Evolutionary conservation across 2,113 vertebrate genomes (phyloP).

Genomic region (Clarias macrocephalus): DNA sequence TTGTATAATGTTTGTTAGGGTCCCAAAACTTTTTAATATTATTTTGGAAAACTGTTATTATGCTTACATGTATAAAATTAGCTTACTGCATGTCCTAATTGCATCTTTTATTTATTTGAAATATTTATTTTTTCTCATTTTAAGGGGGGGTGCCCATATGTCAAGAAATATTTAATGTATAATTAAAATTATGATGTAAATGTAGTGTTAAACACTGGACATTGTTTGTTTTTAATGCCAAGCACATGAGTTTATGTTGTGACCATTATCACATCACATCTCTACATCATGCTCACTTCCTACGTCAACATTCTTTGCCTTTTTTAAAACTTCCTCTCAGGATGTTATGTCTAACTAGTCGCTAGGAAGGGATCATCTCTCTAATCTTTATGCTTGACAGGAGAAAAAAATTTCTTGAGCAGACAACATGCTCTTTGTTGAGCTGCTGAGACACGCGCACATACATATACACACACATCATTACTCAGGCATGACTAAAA

Average conservation of each 20-base stretch:
- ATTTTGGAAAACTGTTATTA: neutral
- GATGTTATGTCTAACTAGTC: slow-evolving; percentile 44
- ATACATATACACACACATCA: neutral
- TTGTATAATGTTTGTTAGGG: neutral
- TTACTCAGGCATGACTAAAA: slow-evolving; percentile 32
- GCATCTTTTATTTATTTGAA: neutral
- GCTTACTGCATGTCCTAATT: too few species aligned
- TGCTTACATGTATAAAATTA: neutral
- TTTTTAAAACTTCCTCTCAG: neutral
- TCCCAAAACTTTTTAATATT: neutral
- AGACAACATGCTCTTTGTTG: slow-evolving; percentile 14
- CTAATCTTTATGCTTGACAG: slow-evolving; percentile 28
- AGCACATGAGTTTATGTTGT: slow-evolving; percentile 10
- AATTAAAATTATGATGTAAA: neutral
- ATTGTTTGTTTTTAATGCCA: neutral
- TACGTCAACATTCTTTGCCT: neutral
- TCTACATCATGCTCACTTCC: neutral
- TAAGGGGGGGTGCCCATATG: neutral
- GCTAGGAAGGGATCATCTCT: slow-evolving; percentile 24
- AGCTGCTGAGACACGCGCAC: neutral
- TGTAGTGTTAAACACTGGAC: neutral
- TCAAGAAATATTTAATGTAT: neutral
- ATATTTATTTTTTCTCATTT: neutral
- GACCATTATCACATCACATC: neutral
- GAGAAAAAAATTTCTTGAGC: slow-evolving; percentile 22